Percentiles rank a stretch among this genome's conserved stretches.
Evolutionary conservation across 2,888 invertebrate genomes (phyloP).

Genomic region (Lampropteryx suffumata): DNA sequence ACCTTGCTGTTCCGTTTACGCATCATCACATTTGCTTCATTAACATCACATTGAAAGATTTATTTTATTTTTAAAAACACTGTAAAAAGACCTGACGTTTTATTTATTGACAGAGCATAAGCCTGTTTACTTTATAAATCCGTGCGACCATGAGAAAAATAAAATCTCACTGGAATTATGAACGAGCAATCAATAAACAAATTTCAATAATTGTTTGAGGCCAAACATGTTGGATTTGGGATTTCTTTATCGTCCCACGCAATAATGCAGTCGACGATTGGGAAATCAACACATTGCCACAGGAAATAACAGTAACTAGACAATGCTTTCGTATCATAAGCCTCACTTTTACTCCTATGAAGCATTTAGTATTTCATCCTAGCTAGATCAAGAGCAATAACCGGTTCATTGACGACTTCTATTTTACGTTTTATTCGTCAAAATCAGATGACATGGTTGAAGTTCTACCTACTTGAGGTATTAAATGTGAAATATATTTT

Average conservation of each 20-base stretch:
- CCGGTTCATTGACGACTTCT: too few species aligned
- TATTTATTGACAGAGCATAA: conserved; percentile 14
- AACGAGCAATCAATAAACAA: conserved; percentile 26
- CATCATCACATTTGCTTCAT: too few species aligned
- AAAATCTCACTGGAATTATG: conserved; percentile 21
- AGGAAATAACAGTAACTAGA: background rate
- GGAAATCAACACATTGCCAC: conserved; percentile 17
- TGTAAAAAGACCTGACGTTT: conserved; percentile 4
- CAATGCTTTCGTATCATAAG: too few species aligned
- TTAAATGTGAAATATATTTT: background rate
- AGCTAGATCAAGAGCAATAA: too few species aligned
- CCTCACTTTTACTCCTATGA: too few species aligned
- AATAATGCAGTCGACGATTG: conserved; percentile 22
- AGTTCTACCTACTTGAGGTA: too few species aligned
- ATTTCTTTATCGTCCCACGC: conserved; percentile 26
- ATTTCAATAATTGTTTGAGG: conserved; percentile 31
- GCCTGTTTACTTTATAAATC: conserved; percentile 7
- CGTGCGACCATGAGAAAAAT: conserved; percentile 17
- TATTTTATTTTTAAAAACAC: background rate
- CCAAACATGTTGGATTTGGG: conserved; percentile 24
- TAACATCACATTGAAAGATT: too few species aligned
- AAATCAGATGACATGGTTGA: too few species aligned
- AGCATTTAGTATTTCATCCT: too few species aligned
- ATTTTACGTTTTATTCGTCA: too few species aligned
- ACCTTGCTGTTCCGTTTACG: too few species aligned